Evolutionary conservation across 2,113 vertebrate species (phyloP), one percentile per base, ranked within the genome.

Genomic region (Perca flavescens): DNA sequence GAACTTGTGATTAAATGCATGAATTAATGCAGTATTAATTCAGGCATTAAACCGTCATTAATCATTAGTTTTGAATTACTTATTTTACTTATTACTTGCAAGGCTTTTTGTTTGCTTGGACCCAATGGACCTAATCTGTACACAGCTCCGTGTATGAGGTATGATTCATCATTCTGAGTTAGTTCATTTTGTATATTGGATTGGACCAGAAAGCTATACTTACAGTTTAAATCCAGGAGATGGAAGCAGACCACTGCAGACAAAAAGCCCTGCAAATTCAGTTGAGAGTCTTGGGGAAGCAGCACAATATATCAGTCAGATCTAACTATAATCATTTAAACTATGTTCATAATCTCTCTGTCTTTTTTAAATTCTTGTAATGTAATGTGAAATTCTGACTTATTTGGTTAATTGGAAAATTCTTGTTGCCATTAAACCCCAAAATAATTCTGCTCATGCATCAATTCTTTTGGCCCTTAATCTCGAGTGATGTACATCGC

Each of bases 211-310:
- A 31, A 31, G 11, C 19, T 58, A 56, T 52, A 75, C 22, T 54
- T 86, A 43, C 76, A 74, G 15, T 60, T 46, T 47, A 25, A 54
- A 54, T 58, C 91, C 88, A 91, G 82, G 43, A 90, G 52, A 63
- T 77, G 80, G 74, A 66, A 74, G 83, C 79, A 91, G 60, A 82
- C 75, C 6, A 11, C n/a, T 65, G 16, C 11, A 25, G 14, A 52
- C 13, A 54, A 65, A 70, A 46, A 31, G 14, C 16, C 6, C 40
- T 56, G 28, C 65, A 25, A 14, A 53, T 19, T 43, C 3, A 9
- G 7, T 3, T 57, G 16, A 43, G 6, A 65, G 40, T 31, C 3
- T 0, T 17, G 4, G 5, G 22, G 4, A 54, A 14, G 53, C 40
- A 49, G 10, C 34, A 19, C 5, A 25, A 47, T 47, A n/a, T 22